Conservation (phyloP, 2,113 vertebrate genomes). For the Atlantisia rogersi region DNA sequence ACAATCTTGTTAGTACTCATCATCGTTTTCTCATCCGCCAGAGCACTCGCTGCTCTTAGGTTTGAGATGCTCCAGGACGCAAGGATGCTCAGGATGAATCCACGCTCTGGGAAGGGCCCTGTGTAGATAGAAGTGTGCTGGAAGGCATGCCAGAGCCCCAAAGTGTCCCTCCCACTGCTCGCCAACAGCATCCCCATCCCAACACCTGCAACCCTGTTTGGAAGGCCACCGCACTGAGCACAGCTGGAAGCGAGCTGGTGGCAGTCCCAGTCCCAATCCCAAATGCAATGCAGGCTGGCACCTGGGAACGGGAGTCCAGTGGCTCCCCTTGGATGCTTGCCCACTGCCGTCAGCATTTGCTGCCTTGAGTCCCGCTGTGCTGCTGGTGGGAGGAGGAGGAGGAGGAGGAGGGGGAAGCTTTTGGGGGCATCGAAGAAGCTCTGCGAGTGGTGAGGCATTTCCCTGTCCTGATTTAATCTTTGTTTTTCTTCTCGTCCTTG, state of each 20-base stretch:
- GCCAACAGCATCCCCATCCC: not conserved
- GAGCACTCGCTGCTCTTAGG: not conserved
- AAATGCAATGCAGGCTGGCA: not conserved
- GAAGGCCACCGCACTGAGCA: not conserved
- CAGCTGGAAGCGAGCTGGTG: too few species aligned
- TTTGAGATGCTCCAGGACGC: not conserved
- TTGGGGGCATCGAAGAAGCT: not conserved
- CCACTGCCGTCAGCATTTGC: fast-evolving
- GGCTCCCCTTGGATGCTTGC: not conserved
- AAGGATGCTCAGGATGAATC: not conserved
- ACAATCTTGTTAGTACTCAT: slow-evolving; percentile 7
- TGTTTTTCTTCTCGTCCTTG: slow-evolving; percentile 60
- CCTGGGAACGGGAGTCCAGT: not conserved
- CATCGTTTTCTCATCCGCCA: not conserved
- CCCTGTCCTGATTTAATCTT: not conserved
- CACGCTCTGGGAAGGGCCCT: not conserved
- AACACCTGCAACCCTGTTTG: fast-evolving
- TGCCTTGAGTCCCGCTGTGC: not conserved
- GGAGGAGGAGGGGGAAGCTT: not conserved
- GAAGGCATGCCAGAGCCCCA: not conserved
- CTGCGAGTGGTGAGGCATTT: fast-evolving
- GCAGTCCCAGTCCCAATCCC: not conserved
- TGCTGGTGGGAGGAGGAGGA: not conserved
- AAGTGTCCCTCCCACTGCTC: not conserved
- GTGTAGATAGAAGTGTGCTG: not conserved